Conservation (phyloP, 2,113 vertebrate species). For the Platysteira castanea region DNA sequence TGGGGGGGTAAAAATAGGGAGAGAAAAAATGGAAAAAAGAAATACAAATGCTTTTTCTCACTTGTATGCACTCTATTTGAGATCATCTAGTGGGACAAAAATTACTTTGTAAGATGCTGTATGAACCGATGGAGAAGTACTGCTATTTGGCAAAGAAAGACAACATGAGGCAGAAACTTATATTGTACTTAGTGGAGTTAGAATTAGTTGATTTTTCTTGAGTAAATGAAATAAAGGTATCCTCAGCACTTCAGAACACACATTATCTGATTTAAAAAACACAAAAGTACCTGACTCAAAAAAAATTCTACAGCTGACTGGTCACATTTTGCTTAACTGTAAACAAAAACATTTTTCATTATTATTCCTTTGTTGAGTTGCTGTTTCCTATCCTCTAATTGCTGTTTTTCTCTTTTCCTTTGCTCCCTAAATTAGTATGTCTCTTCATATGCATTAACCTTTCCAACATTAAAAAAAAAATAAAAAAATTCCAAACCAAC, state of each 20-base stretch:
- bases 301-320: background rate
- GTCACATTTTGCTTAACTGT: background rate
- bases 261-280: background rate
- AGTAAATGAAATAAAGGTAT: background rate
- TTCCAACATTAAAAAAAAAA: no score
- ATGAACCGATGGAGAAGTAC: background rate
- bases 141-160: background rate
- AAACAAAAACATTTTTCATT: background rate
- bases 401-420: background rate
- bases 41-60: rapidly evolving
- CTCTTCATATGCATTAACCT: background rate
- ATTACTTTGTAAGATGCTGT: background rate
- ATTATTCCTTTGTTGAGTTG: background rate
- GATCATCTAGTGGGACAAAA: background rate
- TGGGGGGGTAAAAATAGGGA: rapidly evolving
- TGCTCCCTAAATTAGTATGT: background rate
- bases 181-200: background rate
- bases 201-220: background rate
- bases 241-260: background rate
- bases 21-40: background rate
- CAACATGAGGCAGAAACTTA: background rate
- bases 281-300: background rate
- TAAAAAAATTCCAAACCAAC: background rate
- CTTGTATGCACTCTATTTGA: background rate
- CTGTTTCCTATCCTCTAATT: background rate